Conservation (phyloP, 2,113 vertebrate genomes). For the Eulemur macaco region DNA sequence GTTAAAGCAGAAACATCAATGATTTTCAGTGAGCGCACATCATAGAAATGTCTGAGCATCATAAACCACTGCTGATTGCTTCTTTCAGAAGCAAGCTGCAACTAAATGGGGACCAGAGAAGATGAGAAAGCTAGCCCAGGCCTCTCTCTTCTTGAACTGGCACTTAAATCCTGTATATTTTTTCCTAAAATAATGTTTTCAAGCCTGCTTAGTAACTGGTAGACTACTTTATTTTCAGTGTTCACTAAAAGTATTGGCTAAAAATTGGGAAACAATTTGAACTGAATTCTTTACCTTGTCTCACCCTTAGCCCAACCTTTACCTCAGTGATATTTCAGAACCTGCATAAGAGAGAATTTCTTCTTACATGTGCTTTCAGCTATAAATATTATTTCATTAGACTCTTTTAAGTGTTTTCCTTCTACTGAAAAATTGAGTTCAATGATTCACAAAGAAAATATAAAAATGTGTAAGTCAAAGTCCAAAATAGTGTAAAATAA, state of each 20-base stretch:
- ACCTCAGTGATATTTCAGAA: background rate
- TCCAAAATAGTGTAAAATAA: background rate
- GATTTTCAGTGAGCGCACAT: constrained; percentile 79
- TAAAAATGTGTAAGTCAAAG: background rate
- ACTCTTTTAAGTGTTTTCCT: constrained; percentile 36
- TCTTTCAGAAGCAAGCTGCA: constrained; percentile 82
- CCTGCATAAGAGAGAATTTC: background rate
- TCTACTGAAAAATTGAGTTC: constrained; percentile 52
- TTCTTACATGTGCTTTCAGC: background rate
- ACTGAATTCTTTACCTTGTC: constrained; percentile 36
- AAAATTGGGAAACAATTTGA: background rate
- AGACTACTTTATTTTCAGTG: constrained; percentile 60
- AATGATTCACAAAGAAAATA: constrained; percentile 40
- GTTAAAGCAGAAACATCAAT: constrained; percentile 84
- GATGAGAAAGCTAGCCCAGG: constrained; percentile 64
- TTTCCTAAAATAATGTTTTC: constrained; percentile 74
- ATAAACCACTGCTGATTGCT: constrained; percentile 83
- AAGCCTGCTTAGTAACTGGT: constrained; percentile 67
- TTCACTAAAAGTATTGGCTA: constrained; percentile 65
- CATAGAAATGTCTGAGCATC: constrained; percentile 81
- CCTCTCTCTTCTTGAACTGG: constrained; percentile 74
- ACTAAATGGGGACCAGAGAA: constrained; percentile 71
- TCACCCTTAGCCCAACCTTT: background rate
- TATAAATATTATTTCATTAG: background rate
- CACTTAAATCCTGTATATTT: constrained; percentile 71